phyloP scores from a whole-genome alignment of 2,888 invertebrate species.

The Poecilus cupreus region DNA sequence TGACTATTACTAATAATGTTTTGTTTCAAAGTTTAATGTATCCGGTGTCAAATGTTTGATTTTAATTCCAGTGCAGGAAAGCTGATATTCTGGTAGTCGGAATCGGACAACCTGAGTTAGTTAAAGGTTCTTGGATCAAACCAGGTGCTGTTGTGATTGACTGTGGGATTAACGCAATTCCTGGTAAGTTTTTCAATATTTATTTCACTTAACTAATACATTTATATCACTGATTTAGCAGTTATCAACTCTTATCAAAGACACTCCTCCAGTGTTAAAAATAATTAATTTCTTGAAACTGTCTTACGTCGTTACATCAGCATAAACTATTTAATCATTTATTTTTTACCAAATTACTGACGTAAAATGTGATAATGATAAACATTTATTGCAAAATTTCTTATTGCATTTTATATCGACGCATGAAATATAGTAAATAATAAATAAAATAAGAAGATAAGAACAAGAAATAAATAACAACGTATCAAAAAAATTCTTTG shows the following conservation, averaged over 20 bases:
- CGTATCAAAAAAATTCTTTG: background rate
- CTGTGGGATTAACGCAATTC: constrained; percentile 96
- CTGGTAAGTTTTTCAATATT: constrained; percentile 76
- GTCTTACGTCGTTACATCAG: background rate
- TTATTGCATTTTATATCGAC: background rate
- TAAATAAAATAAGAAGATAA: no score
- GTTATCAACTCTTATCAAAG: background rate
- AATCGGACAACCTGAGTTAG: constrained; percentile 92
- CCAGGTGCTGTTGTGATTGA: constrained; percentile 98
- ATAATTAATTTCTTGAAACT: background rate
- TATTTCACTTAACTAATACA: background rate
- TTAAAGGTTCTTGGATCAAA: constrained; percentile 97
- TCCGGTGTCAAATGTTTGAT: background rate
- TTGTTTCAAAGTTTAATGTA: background rate
- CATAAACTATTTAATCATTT: background rate
- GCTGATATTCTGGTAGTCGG: constrained; percentile 99
- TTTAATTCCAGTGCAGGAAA: constrained; percentile 72
- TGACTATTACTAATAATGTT: no score
- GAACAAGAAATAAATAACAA: no score
- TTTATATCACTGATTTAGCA: background rate
- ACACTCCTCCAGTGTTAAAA: background rate
- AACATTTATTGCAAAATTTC: background rate
- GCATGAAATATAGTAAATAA: constrained; percentile 10
- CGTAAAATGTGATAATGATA: constrained; percentile 21
- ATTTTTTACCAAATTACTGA: background rate